Percentiles rank a stretch among this genome's conserved stretches.
Evolutionary conservation across 2,888 invertebrate genomes (phyloP).

Genomic region (Allygus modestus): DNA sequence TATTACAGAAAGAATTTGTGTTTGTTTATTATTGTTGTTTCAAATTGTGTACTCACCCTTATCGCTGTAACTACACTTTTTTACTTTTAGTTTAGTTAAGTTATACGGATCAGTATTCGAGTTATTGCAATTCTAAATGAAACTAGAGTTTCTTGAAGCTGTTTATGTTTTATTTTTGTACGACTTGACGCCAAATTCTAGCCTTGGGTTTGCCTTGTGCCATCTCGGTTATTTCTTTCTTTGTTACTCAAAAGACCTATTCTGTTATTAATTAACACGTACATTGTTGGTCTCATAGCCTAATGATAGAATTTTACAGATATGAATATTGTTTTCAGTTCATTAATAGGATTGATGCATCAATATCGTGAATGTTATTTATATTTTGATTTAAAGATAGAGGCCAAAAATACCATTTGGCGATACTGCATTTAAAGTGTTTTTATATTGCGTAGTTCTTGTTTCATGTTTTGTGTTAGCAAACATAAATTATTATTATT

Average conservation of each 20-base stretch:
- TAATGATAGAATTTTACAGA: constrained; percentile 58
- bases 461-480: constrained; percentile 62
- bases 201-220: constrained; percentile 53
- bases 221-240: constrained; percentile 51
- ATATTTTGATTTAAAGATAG: constrained; percentile 42
- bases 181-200: constrained; percentile 53
- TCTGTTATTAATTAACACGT: constrained; percentile 42
- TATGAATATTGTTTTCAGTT: constrained; percentile 53
- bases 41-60: constrained; percentile 46
- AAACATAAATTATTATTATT: constrained; percentile 64
- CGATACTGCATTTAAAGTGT: constrained; percentile 51
- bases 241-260: constrained; percentile 57
- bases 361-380: constrained; percentile 41
- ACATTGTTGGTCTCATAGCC: constrained; percentile 59
- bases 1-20: constrained; percentile 56
- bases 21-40: constrained; percentile 53
- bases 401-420: constrained; percentile 57
- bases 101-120: constrained; percentile 53
- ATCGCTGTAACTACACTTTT: constrained; percentile 53
- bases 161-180: constrained; percentile 47
- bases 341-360: constrained; percentile 34
- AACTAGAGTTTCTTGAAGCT: constrained; percentile 50
- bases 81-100: constrained; percentile 57
- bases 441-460: constrained; percentile 58
- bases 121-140: constrained; percentile 45